Conservation (phyloP, 2,113 vertebrate species). For the Oryzias celebensis region DNA sequence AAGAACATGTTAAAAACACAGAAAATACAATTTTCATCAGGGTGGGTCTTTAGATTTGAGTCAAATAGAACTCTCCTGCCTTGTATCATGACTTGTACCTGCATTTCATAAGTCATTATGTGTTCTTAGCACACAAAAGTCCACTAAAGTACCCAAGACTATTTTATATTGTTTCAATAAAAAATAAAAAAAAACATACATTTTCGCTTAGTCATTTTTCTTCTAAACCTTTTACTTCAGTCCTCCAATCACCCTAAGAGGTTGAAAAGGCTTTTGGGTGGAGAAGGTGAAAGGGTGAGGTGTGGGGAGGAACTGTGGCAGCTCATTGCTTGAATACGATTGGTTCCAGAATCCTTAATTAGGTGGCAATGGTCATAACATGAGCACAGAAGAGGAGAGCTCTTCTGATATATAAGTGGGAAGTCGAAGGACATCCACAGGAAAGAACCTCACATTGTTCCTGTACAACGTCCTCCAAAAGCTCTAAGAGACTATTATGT, state of each 20-base stretch:
- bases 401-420: slow-evolving; percentile 70
- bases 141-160: too few species aligned
- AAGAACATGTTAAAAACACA: too few species aligned
- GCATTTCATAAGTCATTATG: too few species aligned
- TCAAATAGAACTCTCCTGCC: too few species aligned
- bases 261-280: slow-evolving; percentile 34
- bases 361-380: slow-evolving; percentile 68
- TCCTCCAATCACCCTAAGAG: slow-evolving; percentile 29
- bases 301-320: slow-evolving; percentile 60
- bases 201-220: not conserved
- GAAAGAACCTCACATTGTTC: slow-evolving; percentile 57
- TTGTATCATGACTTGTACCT: too few species aligned
- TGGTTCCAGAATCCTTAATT: slow-evolving; percentile 69
- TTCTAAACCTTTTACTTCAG: slow-evolving; percentile 18
- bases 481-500: slow-evolving; percentile 70
- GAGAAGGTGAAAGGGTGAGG: slow-evolving; percentile 51
- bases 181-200: too few species aligned
- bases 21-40: too few species aligned
- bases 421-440: slow-evolving; percentile 68
- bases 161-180: too few species aligned
- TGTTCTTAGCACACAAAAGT: too few species aligned
- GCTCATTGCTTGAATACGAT: slow-evolving; percentile 68
- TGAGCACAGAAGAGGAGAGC: slow-evolving; percentile 57
- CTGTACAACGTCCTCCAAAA: slow-evolving; percentile 56
- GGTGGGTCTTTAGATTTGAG: too few species aligned